A percentile compares a stretch with the other conserved stretches of the same genome.
Conservation (phyloP, 2,888 invertebrate genomes). For the Lymantria dispar region DNA sequence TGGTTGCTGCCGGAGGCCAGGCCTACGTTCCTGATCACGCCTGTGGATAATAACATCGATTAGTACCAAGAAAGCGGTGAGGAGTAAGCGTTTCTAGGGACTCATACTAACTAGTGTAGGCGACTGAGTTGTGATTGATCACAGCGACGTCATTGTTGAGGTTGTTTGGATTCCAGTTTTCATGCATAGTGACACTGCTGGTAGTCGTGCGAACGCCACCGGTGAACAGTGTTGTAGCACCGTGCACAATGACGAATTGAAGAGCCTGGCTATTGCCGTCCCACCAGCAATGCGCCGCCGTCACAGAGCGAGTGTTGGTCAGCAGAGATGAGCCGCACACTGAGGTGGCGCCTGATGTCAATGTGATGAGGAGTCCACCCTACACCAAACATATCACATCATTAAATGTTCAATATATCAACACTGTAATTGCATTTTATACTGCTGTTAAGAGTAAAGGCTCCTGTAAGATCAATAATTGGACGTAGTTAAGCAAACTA, state of each 20-base stretch:
- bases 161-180: neutral
- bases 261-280: conserved; percentile 2
- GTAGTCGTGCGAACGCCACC: neutral
- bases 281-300: conserved; percentile 46
- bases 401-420: too few species aligned
- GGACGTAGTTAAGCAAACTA: too few species aligned
- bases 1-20: neutral
- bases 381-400: neutral
- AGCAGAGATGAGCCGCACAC: conserved; percentile 38
- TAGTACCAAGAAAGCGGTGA: neutral
- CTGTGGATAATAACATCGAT: neutral
- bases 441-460: too few species aligned
- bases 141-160: neutral
- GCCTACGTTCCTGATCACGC: neutral
- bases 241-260: neutral
- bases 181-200: neutral
- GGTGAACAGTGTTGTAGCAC: neutral
- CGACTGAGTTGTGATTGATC: conserved; percentile 9
- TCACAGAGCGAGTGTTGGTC: neutral
- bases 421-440: too few species aligned
- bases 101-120: neutral
- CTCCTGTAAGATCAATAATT: too few species aligned
- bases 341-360: neutral
- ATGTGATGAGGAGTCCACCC: neutral
- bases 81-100: neutral